Evolutionary conservation across 2,113 vertebrate species (phyloP).

Genomic region (Poeciliopsis retropinna): DNA sequence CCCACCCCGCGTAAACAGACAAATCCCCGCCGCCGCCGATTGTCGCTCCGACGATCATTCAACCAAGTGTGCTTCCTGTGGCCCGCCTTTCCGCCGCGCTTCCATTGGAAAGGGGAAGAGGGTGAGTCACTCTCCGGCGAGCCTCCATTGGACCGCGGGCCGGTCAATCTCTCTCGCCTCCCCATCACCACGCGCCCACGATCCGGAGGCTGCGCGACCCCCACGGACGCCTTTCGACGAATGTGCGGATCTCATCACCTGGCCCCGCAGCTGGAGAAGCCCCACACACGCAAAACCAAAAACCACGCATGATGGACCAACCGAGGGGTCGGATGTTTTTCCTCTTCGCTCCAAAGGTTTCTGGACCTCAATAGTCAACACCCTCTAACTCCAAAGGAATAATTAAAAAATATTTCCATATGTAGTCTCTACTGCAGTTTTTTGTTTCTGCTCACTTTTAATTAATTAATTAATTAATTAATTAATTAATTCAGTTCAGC

Average conservation of each 20-base stretch:
- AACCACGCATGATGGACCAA: conserved; percentile 4
- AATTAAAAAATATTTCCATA: too few species aligned
- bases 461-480: too few species aligned
- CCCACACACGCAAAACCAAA: background rate
- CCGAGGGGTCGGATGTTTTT: background rate
- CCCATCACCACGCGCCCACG: too few species aligned
- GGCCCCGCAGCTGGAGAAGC: conserved; percentile 58
- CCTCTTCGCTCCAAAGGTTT: background rate
- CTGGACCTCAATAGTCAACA: background rate
- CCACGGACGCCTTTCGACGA: conserved; percentile 47
- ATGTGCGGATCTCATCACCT: conserved; percentile 61
- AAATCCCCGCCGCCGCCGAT: conserved; percentile 36
- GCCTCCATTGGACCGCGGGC: conserved; percentile 75
- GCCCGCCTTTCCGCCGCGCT: conserved; percentile 68
- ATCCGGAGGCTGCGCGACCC: conserved; percentile 25
- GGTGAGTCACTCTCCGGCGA: conserved; percentile 64
- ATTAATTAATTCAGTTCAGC: too few species aligned
- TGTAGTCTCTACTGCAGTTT: too few species aligned
- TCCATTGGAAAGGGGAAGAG: conserved; percentile 73
- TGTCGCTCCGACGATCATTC: conserved; percentile 76
- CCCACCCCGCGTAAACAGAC: too few species aligned
- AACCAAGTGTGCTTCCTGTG: conserved; percentile 80
- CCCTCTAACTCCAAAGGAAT: background rate
- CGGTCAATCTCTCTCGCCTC: conserved; percentile 39
- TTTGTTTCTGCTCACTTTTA: too few species aligned